Evolutionary conservation across 2,113 vertebrate genomes (phyloP).

Genomic region (Platysternon megacephalum): DNA sequence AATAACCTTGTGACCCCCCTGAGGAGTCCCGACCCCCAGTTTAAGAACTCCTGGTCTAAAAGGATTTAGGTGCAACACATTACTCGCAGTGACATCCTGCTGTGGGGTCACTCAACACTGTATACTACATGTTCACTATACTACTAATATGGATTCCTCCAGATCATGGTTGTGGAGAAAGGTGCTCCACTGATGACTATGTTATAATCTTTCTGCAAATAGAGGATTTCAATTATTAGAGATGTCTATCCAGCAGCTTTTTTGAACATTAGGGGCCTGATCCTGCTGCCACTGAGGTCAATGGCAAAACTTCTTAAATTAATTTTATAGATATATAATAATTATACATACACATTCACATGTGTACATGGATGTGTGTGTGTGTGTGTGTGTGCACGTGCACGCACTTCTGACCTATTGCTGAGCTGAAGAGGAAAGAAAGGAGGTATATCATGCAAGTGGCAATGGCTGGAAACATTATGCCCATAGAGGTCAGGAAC

Average conservation of each 20-base stretch:
- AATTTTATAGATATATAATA: not conserved
- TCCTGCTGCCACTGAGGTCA: not conserved
- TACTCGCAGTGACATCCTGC: not conserved
- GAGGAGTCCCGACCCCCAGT: no score
- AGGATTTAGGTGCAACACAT: not conserved
- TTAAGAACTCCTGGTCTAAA: not conserved
- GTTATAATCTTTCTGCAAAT: not conserved
- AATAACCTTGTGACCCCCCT: no score
- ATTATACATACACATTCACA: not conserved
- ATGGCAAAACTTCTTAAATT: not conserved
- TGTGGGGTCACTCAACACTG: not conserved
- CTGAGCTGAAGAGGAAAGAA: not conserved
- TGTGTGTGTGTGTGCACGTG: fast-evolving
- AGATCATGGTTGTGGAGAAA: not conserved
- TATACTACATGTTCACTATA: not conserved
- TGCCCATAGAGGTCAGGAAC: not conserved
- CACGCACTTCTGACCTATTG: not conserved
- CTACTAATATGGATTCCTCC: not conserved
- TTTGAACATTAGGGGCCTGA: not conserved
- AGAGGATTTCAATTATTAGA: not conserved
- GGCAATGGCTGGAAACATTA: not conserved
- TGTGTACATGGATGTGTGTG: not conserved
- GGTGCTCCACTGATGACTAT: not conserved
- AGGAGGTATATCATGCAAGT: not conserved
- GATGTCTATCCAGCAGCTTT: not conserved